Percentiles rank a stretch among this genome's conserved stretches.
Conservation (phyloP, 2,888 invertebrate genomes). For the Plagodis dolabraria region DNA sequence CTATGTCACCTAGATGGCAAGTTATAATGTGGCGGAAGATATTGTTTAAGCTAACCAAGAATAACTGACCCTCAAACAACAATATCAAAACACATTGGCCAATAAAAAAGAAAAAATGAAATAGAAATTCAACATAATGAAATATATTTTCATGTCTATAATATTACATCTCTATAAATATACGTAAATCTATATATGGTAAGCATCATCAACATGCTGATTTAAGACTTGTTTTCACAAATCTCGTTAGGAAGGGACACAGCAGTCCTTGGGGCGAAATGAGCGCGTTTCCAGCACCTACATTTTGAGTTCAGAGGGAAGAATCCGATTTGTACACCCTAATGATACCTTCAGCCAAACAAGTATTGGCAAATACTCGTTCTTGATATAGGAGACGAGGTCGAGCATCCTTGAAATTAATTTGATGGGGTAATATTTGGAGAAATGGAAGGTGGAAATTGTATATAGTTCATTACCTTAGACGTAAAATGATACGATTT, state of each 20-base stretch:
- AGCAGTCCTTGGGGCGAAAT: constrained; percentile 46
- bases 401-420: constrained; percentile 32
- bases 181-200: constrained; percentile 16
- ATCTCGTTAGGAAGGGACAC: constrained; percentile 61
- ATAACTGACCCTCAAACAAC: too few relatives aligned
- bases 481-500: too few relatives aligned
- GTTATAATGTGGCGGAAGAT: too few relatives aligned
- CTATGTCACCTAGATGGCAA: too few relatives aligned
- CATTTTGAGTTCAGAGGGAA: constrained; percentile 42
- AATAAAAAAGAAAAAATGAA: too few relatives aligned
- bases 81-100: too few relatives aligned
- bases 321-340: constrained; percentile 42
- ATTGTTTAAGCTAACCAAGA: too few relatives aligned
- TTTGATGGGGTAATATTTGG: constrained; percentile 32
- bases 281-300: constrained; percentile 53
- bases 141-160: too few relatives aligned
- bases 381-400: constrained; percentile 20
- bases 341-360: constrained; percentile 38
- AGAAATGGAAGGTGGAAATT: neutral
- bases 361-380: constrained; percentile 46
- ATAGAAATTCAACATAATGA: too few relatives aligned
- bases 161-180: neutral
- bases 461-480: too few relatives aligned
- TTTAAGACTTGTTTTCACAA: constrained; percentile 62
- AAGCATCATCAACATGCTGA: constrained; percentile 53